phyloP scores from a whole-genome alignment of 2,888 invertebrate genomes.

The Pyrochroa serraticornis region DNA sequence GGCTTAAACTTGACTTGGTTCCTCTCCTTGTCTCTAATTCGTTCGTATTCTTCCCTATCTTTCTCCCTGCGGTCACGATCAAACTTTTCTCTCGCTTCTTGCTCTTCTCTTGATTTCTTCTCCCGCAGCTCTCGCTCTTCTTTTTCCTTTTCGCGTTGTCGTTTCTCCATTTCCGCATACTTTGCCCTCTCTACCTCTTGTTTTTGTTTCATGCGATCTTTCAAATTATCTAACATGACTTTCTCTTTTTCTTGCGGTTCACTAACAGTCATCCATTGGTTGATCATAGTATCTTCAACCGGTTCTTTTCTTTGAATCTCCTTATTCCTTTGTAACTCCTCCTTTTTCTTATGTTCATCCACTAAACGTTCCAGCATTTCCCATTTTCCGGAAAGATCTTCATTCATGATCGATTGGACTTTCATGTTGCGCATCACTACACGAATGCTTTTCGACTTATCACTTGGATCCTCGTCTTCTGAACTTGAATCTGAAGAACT shows the following conservation, averaged over 20 bases:
- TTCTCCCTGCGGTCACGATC: slow-evolving; percentile 46
- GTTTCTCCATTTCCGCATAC: slow-evolving; percentile 50
- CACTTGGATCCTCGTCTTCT: slow-evolving; percentile 52
- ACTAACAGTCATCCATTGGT: slow-evolving; percentile 62
- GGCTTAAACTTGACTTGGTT: slow-evolving; percentile 53
- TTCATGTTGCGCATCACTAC: slow-evolving; percentile 69
- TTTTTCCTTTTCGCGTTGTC: slow-evolving; percentile 46
- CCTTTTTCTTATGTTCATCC: slow-evolving; percentile 59
- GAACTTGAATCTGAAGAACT: slow-evolving; percentile 58
- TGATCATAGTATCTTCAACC: slow-evolving; percentile 54
- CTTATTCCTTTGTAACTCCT: slow-evolving; percentile 43
- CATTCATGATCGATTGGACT: slow-evolving; percentile 59
- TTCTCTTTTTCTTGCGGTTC: slow-evolving; percentile 58
- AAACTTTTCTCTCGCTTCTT: slow-evolving; percentile 47
- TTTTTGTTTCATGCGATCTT: slow-evolving; percentile 62
- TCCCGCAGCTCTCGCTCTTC: slow-evolving; percentile 54
- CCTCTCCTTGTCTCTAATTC: slow-evolving; percentile 51
- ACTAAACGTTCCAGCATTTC: slow-evolving; percentile 57
- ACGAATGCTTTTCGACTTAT: slow-evolving; percentile 66
- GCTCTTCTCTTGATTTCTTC: slow-evolving; percentile 52
- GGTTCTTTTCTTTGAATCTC: slow-evolving; percentile 11
- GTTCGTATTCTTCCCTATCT: slow-evolving; percentile 52
- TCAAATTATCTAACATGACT: slow-evolving; percentile 59
- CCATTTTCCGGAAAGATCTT: slow-evolving; percentile 57
- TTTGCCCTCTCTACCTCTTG: slow-evolving; percentile 58